Evolutionary conservation across 2,888 invertebrate species (phyloP).

Genomic region (Leucophenga montana): DNA sequence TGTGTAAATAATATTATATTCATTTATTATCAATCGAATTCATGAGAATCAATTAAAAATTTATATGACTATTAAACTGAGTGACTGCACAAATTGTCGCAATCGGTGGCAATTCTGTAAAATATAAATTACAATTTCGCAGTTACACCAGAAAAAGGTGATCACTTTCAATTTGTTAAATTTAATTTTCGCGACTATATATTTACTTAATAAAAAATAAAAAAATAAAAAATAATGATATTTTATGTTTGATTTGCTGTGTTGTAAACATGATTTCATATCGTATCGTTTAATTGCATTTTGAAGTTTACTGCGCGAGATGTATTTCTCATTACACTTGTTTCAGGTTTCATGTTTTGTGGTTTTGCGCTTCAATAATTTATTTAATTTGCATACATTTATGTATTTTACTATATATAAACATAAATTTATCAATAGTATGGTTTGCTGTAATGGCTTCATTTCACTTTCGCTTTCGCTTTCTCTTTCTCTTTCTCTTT

Average conservation of each 20-base stretch:
- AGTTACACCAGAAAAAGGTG: too few relatives aligned
- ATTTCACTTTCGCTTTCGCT: constrained; percentile 32
- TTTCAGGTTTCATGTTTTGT: neutral
- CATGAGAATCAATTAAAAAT: too few relatives aligned
- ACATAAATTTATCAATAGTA: constrained; percentile 16
- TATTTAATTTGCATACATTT: constrained; percentile 3
- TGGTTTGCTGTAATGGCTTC: constrained; percentile 28
- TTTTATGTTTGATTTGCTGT: constrained; percentile 4
- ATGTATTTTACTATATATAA: constrained; percentile 1
- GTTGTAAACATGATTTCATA: constrained; percentile 1
- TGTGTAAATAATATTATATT: too few relatives aligned
- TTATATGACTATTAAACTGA: too few relatives aligned
- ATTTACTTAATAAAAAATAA: too few relatives aligned
- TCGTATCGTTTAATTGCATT: constrained; percentile 9
- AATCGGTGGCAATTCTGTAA: too few relatives aligned
- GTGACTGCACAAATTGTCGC: too few relatives aligned
- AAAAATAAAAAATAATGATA: too few relatives aligned
- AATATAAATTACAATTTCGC: too few relatives aligned
- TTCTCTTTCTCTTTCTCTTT: constrained; percentile 32
- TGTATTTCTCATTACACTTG: too few relatives aligned
- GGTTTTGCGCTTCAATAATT: constrained; percentile 21
- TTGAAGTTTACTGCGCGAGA: too few relatives aligned
- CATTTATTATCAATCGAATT: too few relatives aligned
- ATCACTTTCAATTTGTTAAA: neutral
- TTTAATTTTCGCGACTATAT: neutral